Evolutionary conservation across 2,888 invertebrate genomes (phyloP).

Genomic region (Priapulus caudatus): DNA sequence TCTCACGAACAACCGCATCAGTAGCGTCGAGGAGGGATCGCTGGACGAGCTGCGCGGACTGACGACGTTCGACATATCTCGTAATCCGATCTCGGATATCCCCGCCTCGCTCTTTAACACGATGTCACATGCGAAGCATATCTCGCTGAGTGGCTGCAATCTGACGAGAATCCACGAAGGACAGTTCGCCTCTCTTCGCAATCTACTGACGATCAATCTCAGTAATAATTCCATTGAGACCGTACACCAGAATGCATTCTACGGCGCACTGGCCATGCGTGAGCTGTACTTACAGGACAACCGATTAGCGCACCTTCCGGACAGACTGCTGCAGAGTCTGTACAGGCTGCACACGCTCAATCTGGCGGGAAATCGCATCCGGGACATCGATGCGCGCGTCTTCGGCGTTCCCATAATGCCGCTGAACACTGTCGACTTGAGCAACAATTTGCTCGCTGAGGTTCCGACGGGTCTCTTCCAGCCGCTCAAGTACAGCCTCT

Average conservation of each 20-base stretch:
- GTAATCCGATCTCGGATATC: background rate
- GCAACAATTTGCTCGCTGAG: background rate
- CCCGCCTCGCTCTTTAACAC: background rate
- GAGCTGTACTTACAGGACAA: background rate
- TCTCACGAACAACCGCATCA: background rate
- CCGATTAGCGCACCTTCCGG: background rate
- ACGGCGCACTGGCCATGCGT: background rate
- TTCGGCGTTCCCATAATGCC: background rate
- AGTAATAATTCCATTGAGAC: background rate
- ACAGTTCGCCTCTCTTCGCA: background rate
- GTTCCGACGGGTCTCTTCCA: background rate
- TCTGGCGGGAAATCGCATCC: background rate
- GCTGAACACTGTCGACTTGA: background rate
- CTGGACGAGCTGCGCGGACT: background rate
- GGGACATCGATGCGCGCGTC: background rate
- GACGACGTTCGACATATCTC: background rate
- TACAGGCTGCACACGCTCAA: background rate
- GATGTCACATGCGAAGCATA: background rate
- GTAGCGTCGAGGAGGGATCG: background rate
- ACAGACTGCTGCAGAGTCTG: background rate
- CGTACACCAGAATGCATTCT: background rate
- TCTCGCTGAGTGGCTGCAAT: background rate
- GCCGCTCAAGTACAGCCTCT: constrained; percentile 1
- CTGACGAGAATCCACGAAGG: background rate
- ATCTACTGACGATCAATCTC: background rate